A percentile compares a stretch with the other conserved stretches of the same genome.
Conservation (phyloP, 2,888 invertebrate genomes). For the Atrina japonica region DNA sequence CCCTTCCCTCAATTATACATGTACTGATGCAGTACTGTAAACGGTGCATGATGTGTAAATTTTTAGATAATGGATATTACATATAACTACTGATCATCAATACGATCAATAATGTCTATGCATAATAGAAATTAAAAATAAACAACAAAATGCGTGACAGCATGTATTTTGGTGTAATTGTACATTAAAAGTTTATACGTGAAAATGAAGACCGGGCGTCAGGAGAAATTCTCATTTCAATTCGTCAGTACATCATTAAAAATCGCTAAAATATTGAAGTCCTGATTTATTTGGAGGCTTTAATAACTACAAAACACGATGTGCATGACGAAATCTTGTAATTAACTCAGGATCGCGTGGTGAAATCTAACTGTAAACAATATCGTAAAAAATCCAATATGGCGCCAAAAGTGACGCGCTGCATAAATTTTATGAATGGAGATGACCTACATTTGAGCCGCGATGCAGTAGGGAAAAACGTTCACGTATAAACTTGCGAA, state of each 20-base stretch:
- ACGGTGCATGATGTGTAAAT: no score
- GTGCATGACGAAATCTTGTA: neutral
- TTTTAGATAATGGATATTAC: no score
- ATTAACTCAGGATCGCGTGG: neutral
- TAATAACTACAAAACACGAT: neutral
- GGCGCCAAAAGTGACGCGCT: constrained; percentile 2
- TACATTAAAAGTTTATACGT: no score
- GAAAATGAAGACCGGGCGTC: neutral
- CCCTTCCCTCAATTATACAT: no score
- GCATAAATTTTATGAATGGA: constrained; percentile 2
- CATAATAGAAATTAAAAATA: no score
- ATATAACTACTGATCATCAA: no score
- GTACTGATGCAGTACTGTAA: no score
- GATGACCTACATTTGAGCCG: neutral
- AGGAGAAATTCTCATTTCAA: neutral
- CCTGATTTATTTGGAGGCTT: neutral
- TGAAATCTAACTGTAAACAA: neutral
- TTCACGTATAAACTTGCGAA: constrained; percentile 7
- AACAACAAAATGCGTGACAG: no score
- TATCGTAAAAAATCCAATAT: constrained; percentile 6
- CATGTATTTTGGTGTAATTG: no score
- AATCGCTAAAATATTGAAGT: neutral
- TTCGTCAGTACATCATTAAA: neutral
- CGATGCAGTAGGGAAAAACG: neutral
- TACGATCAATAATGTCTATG: no score